Percentiles rank a stretch among this genome's conserved stretches.
phyloP scores from a whole-genome alignment of 2,888 invertebrate species.

The Psylliodes chrysocephalus region DNA sequence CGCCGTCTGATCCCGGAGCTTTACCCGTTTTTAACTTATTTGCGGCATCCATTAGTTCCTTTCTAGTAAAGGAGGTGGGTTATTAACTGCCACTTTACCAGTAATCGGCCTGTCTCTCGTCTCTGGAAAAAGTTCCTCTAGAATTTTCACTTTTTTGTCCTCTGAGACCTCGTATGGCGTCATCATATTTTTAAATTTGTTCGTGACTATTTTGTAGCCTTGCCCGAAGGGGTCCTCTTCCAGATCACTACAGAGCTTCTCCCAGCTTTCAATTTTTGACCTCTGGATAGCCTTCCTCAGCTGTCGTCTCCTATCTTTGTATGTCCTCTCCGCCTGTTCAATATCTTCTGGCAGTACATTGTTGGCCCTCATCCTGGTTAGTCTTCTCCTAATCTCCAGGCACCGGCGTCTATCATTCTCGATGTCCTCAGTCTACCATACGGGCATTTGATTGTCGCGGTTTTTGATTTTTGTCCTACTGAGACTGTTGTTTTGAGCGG shows the following conservation, averaged over 20 bases:
- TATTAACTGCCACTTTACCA: not conserved
- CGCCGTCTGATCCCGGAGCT: not conserved
- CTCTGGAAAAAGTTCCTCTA: not conserved
- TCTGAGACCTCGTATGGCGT: not conserved
- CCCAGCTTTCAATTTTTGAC: not conserved
- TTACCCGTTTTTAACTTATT: not conserved
- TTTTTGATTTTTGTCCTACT: too few relatives aligned
- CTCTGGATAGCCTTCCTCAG: not conserved
- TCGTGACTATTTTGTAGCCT: not conserved
- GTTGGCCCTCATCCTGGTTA: not conserved
- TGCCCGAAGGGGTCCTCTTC: slow-evolving; percentile 1
- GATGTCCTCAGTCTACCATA: too few relatives aligned
- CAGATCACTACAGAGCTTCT: not conserved
- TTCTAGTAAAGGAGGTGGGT: not conserved
- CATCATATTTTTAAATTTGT: not conserved
- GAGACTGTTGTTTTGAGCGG: too few relatives aligned
- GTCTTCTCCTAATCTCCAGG: too few relatives aligned
- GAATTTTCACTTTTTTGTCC: not conserved
- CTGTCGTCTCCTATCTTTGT: not conserved
- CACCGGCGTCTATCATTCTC: too few relatives aligned
- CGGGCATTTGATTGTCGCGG: too few relatives aligned
- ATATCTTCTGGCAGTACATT: not conserved
- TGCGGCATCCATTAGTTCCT: not conserved
- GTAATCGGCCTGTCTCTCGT: not conserved
- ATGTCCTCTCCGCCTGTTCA: not conserved